phyloP scores from a whole-genome alignment of 2,797 vertebrate genomes.

The Simalia tracyae region DNA sequence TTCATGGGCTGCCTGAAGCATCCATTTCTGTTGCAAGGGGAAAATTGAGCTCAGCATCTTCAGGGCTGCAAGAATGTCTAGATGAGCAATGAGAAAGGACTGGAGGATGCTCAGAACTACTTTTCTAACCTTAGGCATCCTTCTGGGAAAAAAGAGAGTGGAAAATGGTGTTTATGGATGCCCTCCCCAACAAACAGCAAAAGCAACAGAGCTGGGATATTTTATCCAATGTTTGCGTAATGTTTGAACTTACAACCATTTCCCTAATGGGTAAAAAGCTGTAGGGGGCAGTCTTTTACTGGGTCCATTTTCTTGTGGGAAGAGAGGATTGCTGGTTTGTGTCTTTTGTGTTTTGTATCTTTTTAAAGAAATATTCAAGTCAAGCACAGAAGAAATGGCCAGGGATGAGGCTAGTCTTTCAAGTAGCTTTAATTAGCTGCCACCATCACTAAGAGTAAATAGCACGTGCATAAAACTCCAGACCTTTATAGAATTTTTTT shows the following conservation, averaged over 20 bases:
- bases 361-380: neutral
- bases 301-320: neutral
- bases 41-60: too few species aligned
- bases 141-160: too few species aligned
- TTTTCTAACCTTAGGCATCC: neutral
- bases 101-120: neutral
- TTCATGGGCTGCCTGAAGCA: neutral
- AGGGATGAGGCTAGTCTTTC: fast-evolving
- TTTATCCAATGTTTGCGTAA: neutral
- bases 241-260: neutral
- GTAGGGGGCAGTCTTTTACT: neutral
- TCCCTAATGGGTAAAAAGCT: neutral
- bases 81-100: neutral
- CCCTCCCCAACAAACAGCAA: neutral
- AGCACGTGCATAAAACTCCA: too few species aligned
- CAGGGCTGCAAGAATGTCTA: neutral
- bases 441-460: neutral
- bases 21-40: neutral
- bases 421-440: neutral
- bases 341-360: neutral
- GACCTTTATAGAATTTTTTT: neutral
- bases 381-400: neutral
- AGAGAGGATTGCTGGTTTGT: too few species aligned
- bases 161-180: neutral
- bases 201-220: too few species aligned